Percentiles rank a stretch among this genome's conserved stretches.
Conservation (phyloP, 2,888 invertebrate species). For the Mesorhabditis sp. region DNA sequence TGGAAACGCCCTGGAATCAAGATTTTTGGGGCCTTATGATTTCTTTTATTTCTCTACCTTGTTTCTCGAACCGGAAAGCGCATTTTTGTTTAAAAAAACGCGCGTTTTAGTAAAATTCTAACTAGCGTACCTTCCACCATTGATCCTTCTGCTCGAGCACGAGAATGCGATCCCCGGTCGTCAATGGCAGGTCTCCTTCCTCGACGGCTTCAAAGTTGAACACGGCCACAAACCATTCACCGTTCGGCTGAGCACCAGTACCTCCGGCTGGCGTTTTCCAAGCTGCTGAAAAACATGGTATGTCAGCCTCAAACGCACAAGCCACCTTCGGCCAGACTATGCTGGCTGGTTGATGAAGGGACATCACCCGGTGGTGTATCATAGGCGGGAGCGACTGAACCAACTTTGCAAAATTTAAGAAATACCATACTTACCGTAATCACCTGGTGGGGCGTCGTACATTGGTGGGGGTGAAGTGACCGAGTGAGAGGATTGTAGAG, state of each 20-base stretch:
- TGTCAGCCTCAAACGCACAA: not conserved
- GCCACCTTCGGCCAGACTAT: not conserved
- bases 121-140: not conserved
- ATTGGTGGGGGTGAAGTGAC: not conserved
- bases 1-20: conserved; percentile 61
- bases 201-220: conserved; percentile 86
- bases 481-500: not conserved
- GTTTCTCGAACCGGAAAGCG: not conserved
- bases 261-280: not conserved
- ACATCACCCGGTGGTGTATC: conserved; percentile 5
- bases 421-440: not conserved
- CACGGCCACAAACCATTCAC: conserved; percentile 71
- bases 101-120: not conserved
- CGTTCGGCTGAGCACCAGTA: conserved; percentile 13
- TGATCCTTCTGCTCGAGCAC: conserved; percentile 31
- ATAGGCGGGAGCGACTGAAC: not conserved
- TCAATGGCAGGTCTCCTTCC: conserved; percentile 74
- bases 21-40: not conserved
- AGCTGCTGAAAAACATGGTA: not conserved
- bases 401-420: not conserved
- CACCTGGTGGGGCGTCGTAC: conserved; percentile 3
- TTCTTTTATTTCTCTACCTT: not conserved
- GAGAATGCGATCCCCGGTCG: conserved; percentile 31
- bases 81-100: not conserved
- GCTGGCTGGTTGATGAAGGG: not conserved